Conservation (phyloP, 64 coral and sea anemone species). For the Stichodactyla helianthus region DNA sequence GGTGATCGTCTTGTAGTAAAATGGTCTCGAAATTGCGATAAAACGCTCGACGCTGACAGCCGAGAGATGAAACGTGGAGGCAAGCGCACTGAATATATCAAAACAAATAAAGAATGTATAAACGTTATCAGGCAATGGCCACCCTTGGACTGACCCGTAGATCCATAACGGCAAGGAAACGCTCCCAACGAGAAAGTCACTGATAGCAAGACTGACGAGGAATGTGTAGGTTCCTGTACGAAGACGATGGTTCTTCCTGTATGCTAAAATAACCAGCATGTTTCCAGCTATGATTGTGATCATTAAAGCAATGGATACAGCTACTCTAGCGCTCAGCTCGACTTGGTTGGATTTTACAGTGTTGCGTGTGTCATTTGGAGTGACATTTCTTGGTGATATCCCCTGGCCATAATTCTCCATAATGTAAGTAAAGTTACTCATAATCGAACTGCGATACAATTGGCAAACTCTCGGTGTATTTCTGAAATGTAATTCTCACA, state of each 20-base stretch:
- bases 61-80: constrained; percentile 71
- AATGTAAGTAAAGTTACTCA: neutral
- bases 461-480: neutral
- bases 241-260: constrained; percentile 53
- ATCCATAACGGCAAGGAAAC: constrained; percentile 66
- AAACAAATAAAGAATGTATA: constrained; percentile 53
- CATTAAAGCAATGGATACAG: constrained; percentile 38
- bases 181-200: constrained; percentile 71
- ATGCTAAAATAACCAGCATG: constrained; percentile 62
- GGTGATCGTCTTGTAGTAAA: constrained; percentile 63
- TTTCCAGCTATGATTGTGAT: constrained; percentile 56
- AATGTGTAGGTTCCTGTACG: constrained; percentile 66
- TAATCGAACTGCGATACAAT: neutral
- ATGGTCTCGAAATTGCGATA: constrained; percentile 65
- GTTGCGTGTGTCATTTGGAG: neutral
- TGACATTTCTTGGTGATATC: neutral
- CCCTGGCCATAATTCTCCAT: neutral
- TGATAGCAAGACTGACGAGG: constrained; percentile 61
- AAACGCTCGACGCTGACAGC: constrained; percentile 75
- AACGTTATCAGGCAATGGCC: neutral
- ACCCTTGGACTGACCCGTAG: constrained; percentile 18
- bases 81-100: constrained; percentile 75
- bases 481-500: neutral
- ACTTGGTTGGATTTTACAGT: neutral
- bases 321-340: constrained; percentile 11